Percentiles rank a stretch among this genome's conserved stretches.
These are phyloP conservation scores for Apodemia duryi DNA, from an alignment of 2,888 invertebrate genomes.

Conservation along the genomic window DNA sequence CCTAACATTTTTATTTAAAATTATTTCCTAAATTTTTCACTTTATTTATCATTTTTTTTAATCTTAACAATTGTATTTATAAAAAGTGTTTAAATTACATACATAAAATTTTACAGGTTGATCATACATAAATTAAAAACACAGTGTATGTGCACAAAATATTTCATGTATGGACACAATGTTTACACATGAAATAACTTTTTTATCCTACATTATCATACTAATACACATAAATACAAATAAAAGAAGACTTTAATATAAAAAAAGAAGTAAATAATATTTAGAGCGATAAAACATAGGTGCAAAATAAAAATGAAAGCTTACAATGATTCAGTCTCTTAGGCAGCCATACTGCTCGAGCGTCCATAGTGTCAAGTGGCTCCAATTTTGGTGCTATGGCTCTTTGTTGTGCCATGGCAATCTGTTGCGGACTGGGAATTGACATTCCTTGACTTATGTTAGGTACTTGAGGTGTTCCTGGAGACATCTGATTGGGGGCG, in stretches of 20 bases:
- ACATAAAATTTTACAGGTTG: no score
- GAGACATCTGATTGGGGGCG: slow-evolving; percentile 68
- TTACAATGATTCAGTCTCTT: slow-evolving; percentile 84
- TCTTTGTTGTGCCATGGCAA: slow-evolving; percentile 63
- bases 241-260: background rate
- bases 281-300: slow-evolving; percentile 31
- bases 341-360: slow-evolving; percentile 82
- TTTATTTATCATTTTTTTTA: no score
- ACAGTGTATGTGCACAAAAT: no score
- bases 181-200: no score
- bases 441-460: slow-evolving; percentile 63
- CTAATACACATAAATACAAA: no score
- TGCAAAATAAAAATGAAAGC: slow-evolving; percentile 56
- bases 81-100: no score
- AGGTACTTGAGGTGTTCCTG: slow-evolving; percentile 67
- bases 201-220: no score
- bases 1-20: no score
- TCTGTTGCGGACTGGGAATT: slow-evolving; percentile 59
- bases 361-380: slow-evolving; percentile 79
- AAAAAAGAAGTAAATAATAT: slow-evolving; percentile 35
- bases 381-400: slow-evolving; percentile 79
- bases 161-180: no score
- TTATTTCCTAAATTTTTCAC: no score
- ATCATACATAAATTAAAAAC: no score
- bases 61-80: no score